A percentile compares a stretch with the other conserved stretches of the same genome.
Evolutionary conservation across 2,888 invertebrate genomes (phyloP).

Genomic region (Lithophane leautieri): DNA sequence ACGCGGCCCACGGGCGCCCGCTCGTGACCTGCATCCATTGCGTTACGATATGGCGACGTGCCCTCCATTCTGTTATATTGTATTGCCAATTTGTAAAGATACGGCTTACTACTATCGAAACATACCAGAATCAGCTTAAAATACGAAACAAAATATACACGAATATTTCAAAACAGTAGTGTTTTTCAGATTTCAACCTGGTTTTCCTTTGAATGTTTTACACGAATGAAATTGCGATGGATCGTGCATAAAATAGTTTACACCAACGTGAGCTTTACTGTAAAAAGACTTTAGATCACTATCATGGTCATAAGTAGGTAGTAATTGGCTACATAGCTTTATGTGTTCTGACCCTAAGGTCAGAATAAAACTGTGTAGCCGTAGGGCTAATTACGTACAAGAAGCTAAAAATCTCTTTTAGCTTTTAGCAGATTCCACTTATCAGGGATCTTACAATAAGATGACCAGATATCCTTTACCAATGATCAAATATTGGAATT

Average conservation of each 20-base stretch:
- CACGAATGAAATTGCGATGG: neutral
- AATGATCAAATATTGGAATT: conserved; percentile 50
- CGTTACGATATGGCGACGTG: conserved; percentile 66
- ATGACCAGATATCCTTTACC: conserved; percentile 18
- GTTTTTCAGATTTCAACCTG: conserved; percentile 14
- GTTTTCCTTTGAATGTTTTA: conserved; percentile 9
- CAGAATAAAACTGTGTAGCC: neutral
- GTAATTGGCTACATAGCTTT: neutral
- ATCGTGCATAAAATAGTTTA: neutral
- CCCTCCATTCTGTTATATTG: conserved; percentile 65
- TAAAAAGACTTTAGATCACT: too few species aligned
- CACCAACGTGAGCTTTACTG: neutral
- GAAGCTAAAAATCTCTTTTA: neutral
- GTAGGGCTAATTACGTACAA: neutral
- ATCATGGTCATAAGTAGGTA: neutral
- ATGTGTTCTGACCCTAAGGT: neutral
- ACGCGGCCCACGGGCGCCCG: conserved; percentile 57
- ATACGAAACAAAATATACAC: conserved; percentile 43
- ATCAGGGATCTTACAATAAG: neutral
- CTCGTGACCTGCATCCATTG: conserved; percentile 75
- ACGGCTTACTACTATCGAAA: conserved; percentile 58
- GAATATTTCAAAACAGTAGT: conserved; percentile 39
- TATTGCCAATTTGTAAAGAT: conserved; percentile 71
- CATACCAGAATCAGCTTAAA: conserved; percentile 45
- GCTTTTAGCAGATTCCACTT: neutral